Base-by-base conservation (phyloP, 2,888 invertebrate genomes). In the Agapostemon virescens region DNA sequence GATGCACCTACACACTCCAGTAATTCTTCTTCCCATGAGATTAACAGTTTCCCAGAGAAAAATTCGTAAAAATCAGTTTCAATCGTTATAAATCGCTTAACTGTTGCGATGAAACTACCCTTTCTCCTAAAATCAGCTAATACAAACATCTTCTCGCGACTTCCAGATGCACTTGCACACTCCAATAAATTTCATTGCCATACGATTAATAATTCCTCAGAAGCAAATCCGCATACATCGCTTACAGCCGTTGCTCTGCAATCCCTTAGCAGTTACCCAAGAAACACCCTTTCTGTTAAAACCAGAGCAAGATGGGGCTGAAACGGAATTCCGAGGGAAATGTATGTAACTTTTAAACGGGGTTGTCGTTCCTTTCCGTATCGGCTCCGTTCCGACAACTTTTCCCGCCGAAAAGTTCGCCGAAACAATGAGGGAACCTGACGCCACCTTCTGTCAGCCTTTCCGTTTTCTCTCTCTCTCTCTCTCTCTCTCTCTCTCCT, bases 371-470 rank as follows among this genome's bases (percentile, higher is more conserved):
- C 77, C 79, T 69, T 70, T 55, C 77, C 69, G 63, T 79, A 84
- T 82, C 78, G 74, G 38, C 33, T 23, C 61, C 67, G 70, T 77
- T 71, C 81, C 69, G 66, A 70, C 68, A 86, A 88, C 83, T 86
- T 87, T 86, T 83, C 85, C 82, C 85, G 87, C 86, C 86, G 86
- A 88, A 88, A 88, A 88, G 83, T 88, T 88, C 69, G 9, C 76
- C 72, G 80, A 81, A 86, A 87, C 88, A 88, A 88, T 85, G 86
- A 79, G 61, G 72, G 42, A 71, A 52, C 61, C 67, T 33, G 58
- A n/a, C 23, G 30, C 9, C 63, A 36, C 64, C 58, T 33, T 72
- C 49, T 63, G 71, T 64, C 71, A 23, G 63, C 61, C 45, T 55
- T 26, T 13, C 55, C 15, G 55, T 26, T 26, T 11, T 15, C 55